Conservation (phyloP, 2,797 vertebrate species). For the Scolopax rusticola region DNA sequence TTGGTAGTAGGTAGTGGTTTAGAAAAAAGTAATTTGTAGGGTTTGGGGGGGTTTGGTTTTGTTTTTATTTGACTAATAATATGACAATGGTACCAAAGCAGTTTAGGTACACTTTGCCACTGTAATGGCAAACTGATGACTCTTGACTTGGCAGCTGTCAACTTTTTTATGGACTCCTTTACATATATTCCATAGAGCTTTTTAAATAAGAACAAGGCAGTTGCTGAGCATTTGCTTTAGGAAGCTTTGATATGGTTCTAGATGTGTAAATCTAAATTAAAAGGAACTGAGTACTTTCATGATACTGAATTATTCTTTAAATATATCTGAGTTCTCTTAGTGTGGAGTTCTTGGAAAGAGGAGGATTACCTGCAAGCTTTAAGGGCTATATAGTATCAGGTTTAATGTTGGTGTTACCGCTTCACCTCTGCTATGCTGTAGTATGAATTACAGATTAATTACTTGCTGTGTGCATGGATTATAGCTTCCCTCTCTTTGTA, state of each 20-base stretch:
- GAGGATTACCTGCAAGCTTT: constrained; percentile 23
- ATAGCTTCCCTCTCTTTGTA: not conserved
- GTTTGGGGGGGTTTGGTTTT: not conserved
- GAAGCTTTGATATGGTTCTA: not conserved
- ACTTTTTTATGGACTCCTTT: not conserved
- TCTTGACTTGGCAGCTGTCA: constrained; percentile 13
- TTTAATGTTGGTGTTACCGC: not conserved
- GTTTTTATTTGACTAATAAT: not conserved
- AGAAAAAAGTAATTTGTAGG: not conserved
- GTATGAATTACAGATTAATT: constrained; percentile 34
- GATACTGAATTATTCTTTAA: not conserved
- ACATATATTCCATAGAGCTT: not conserved
- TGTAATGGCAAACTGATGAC: not conserved
- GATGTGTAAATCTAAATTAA: not conserved
- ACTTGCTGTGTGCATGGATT: not conserved
- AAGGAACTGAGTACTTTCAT: not conserved
- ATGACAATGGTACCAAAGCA: not conserved
- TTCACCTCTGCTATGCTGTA: not conserved
- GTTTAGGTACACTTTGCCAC: not conserved
- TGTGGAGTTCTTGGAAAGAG: constrained; percentile 5
- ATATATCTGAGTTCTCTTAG: not conserved
- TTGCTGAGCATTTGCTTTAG: not conserved
- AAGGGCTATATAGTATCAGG: not conserved
- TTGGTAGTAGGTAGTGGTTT: not conserved
- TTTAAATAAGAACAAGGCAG: not conserved